phyloP scores from a whole-genome alignment of 2,113 vertebrate genomes.

The Scolopax mira region DNA sequence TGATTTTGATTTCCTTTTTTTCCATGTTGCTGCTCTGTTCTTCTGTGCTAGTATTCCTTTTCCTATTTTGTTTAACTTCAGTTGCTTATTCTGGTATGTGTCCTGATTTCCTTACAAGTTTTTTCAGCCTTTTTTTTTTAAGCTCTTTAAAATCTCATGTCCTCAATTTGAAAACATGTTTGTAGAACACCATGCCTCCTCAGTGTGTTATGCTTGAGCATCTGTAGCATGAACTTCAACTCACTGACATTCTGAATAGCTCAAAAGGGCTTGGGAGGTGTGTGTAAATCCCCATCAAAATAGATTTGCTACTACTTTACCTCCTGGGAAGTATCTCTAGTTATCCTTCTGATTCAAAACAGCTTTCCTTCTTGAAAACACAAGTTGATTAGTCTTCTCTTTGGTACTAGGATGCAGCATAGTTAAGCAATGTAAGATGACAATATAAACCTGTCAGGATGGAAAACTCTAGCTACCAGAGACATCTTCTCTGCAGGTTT shows the following conservation, averaged over 20 bases:
- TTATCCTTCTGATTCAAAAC: neutral
- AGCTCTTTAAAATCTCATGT: constrained; percentile 20
- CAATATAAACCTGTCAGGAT: neutral
- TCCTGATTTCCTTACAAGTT: neutral
- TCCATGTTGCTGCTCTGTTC: neutral
- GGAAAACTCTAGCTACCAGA: neutral
- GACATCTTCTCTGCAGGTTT: neutral
- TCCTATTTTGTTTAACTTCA: neutral
- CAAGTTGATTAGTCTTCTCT: neutral
- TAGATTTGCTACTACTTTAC: neutral
- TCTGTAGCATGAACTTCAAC: neutral
- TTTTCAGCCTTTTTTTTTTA: neutral
- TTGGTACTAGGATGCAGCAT: neutral
- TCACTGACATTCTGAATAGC: neutral
- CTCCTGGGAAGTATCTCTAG: neutral
- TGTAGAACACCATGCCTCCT: neutral
- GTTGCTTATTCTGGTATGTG: neutral
- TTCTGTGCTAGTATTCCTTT: neutral
- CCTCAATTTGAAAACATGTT: neutral
- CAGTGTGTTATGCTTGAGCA: neutral
- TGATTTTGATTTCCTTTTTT: neutral
- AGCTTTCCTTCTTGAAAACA: neutral
- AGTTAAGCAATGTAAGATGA: neutral
- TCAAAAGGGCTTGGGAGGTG: neutral
- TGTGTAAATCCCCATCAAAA: neutral